phyloP scores from a whole-genome alignment of 2,888 invertebrate species.

The Thera britannica region DNA sequence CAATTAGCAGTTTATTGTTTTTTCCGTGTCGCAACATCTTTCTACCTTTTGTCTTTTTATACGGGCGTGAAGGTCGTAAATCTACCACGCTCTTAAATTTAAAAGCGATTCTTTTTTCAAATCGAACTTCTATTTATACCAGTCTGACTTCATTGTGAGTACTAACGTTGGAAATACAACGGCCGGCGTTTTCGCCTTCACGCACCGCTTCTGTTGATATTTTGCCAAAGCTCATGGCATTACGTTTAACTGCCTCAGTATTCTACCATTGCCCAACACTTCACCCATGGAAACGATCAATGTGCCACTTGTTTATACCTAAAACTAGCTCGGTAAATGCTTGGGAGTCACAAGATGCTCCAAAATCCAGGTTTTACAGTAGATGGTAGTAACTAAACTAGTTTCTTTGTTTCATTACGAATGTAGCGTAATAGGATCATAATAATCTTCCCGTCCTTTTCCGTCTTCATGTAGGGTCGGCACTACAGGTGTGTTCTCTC shows the following conservation, averaged over 20 bases:
- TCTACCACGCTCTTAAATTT: constrained; percentile 61
- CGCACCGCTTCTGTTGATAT: constrained; percentile 53
- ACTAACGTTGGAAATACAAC: constrained; percentile 50
- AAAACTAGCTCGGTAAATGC: background rate
- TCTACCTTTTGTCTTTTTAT: constrained; percentile 52
- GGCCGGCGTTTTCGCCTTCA: constrained; percentile 53
- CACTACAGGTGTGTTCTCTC: too few relatives aligned
- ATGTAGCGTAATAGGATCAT: background rate
- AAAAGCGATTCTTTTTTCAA: constrained; percentile 59
- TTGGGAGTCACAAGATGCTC: background rate
- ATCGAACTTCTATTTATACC: constrained; percentile 72
- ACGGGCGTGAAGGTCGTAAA: constrained; percentile 54
- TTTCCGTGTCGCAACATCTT: constrained; percentile 47
- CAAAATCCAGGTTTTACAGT: too few relatives aligned
- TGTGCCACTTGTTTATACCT: constrained; percentile 2
- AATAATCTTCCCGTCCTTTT: too few relatives aligned
- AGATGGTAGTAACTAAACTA: too few relatives aligned
- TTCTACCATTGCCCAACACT: constrained; percentile 18
- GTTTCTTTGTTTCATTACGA: background rate
- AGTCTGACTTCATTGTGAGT: constrained; percentile 65
- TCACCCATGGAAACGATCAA: constrained; percentile 1
- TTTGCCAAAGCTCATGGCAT: constrained; percentile 53
- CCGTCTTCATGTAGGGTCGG: too few relatives aligned
- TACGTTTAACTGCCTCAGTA: constrained; percentile 36
- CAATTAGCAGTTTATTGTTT: constrained; percentile 45